Base-by-base conservation (phyloP, 2,113 vertebrate species). In the Poeciliopsis turrubarensis region DNA sequence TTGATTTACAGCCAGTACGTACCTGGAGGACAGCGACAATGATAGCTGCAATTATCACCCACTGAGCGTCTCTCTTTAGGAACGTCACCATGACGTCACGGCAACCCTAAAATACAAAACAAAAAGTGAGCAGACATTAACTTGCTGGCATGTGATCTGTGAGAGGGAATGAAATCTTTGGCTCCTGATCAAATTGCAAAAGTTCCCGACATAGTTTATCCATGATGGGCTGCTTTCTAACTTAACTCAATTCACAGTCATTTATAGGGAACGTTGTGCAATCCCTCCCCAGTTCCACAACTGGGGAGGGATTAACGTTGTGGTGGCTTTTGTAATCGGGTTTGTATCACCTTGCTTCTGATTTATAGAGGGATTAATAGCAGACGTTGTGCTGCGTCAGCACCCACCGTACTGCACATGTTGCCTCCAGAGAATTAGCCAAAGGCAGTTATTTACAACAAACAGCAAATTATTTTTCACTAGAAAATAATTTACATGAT, bases 1-100 rank as follows among this genome's bases (percentile, higher is more conserved):
- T 65, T 1, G 22, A 11, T 44, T 51, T 51, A 14, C 29, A 17
- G 19, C 19, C 15, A 32, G 66, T 2, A n/a, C 89, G 80, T 84
- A 98, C 96, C 96, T 98, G 95, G 19, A 98, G 90, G 85, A 96
- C 91, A 2, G 96, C 96, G 54, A 98, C 96, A 6, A 96, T 95
- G 32, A 98, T 79, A 0, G 95, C 96, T 27, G 91, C 96, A 0
- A 94, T 92, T 0, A 95, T 95, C 72, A 97, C 85, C 86, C 96
- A 92, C 72, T 93, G 60, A n/a, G 95, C 57, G 22, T 95, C 94
- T 1, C 78, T 65, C 87, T 88, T 94, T 77, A 98, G 60, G 17
- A 81, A 5, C 0, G 0, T 3, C 22, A 92, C 94, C 1, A 97
- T 0, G 25, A 26, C 82, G 2, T 76, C 11, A 22, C 92, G 82